phyloP scores from a whole-genome alignment of 2,113 vertebrate genomes.

The Rostratula benghalensis region DNA sequence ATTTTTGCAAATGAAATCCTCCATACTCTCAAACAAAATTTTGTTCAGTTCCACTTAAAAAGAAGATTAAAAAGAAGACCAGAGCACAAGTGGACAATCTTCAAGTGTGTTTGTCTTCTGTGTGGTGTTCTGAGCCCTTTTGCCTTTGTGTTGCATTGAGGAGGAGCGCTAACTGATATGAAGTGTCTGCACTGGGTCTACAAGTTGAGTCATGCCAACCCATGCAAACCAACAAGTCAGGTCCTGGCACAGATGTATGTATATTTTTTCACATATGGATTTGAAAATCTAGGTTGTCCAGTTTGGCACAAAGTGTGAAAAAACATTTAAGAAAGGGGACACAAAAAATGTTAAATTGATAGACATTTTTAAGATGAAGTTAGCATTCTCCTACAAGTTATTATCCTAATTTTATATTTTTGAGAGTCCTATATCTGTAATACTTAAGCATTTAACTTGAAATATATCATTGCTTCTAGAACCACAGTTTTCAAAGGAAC shows the following conservation, averaged over 20 bases:
- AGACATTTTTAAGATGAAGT: not conserved
- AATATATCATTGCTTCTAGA: constrained; percentile 71
- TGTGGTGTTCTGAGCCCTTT: not conserved
- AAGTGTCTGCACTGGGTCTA: not conserved
- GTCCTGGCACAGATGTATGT: not conserved
- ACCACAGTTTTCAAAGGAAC: constrained; percentile 98
- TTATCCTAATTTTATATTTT: not conserved
- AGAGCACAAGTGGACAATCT: not conserved
- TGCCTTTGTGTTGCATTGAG: not conserved
- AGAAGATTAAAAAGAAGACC: not conserved
- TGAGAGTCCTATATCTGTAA: not conserved
- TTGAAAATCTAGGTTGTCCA: not conserved
- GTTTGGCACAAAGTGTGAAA: not conserved
- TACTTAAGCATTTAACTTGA: not conserved
- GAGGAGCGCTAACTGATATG: not conserved
- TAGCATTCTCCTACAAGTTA: not conserved
- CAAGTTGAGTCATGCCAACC: not conserved
- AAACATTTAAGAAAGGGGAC: not conserved
- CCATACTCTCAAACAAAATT: not conserved
- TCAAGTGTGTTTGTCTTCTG: not conserved
- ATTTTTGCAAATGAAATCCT: not conserved
- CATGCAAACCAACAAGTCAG: not conserved
- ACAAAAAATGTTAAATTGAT: not conserved
- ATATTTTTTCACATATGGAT: not conserved
- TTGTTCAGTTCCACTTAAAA: not conserved